Evolutionary conservation across 2,797 vertebrate species (phyloP).

Genomic region (Tangara arthus): DNA sequence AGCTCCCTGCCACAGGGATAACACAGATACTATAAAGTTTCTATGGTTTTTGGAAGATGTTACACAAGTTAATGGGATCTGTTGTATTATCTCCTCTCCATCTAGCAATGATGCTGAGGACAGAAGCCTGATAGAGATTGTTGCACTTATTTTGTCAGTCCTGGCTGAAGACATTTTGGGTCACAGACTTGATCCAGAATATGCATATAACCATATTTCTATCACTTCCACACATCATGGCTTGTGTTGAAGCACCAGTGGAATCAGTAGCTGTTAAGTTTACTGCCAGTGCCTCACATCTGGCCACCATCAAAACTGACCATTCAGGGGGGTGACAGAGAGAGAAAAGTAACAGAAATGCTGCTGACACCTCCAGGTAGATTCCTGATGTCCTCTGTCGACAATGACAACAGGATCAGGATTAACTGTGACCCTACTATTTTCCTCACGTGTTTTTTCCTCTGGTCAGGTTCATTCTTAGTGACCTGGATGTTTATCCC

Average conservation of each 20-base stretch:
- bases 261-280: neutral
- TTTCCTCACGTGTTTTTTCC: neutral
- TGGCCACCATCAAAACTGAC: neutral
- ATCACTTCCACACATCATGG: neutral
- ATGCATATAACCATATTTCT: neutral
- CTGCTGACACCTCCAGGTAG: neutral
- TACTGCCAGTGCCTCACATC: neutral
- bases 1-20: neutral
- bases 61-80: neutral
- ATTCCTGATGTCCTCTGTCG: neutral
- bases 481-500: neutral
- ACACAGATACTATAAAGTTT: neutral
- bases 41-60: neutral
- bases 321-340: neutral
- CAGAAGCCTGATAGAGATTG: neutral
- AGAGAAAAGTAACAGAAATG: neutral
- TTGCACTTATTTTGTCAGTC: neutral
- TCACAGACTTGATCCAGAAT: neutral
- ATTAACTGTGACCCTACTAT: neutral
- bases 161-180: neutral
- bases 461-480: neutral
- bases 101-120: neutral
- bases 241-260: neutral
- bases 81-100: neutral
- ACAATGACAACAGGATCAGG: neutral